phyloP scores from a whole-genome alignment of 2,888 invertebrate genomes.

The Reticulitermes lucifugus region DNA sequence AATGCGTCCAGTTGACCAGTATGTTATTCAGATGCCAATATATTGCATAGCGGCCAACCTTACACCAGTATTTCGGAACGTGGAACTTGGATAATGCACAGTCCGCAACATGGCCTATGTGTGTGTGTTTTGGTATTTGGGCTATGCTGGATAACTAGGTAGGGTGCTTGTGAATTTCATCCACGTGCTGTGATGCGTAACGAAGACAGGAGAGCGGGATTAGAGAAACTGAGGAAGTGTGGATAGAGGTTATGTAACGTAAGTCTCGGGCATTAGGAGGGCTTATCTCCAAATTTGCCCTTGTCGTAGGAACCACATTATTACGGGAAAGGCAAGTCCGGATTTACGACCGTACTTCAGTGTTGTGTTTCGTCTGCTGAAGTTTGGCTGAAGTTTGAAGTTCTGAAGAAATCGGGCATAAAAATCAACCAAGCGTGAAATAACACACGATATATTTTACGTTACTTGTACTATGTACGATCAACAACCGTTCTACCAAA shows the following conservation, averaged over 20 bases:
- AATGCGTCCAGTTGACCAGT: too few relatives aligned
- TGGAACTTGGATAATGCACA: not conserved
- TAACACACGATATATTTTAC: too few relatives aligned
- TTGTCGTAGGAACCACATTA: not conserved
- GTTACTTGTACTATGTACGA: too few relatives aligned
- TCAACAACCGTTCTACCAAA: too few relatives aligned
- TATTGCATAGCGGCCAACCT: not conserved
- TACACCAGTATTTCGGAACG: not conserved
- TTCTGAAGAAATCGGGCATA: not conserved
- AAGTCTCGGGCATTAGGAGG: not conserved
- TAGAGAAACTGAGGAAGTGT: not conserved
- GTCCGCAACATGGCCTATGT: not conserved
- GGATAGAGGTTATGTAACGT: not conserved
- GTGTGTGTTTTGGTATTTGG: not conserved
- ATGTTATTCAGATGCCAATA: too few relatives aligned
- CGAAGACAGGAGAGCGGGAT: conserved; percentile 4
- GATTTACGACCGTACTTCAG: not conserved
- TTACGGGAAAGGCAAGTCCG: not conserved
- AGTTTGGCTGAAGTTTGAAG: not conserved
- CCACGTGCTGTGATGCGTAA: not conserved
- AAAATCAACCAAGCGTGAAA: too few relatives aligned
- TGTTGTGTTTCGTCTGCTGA: not conserved
- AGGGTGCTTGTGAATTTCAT: conserved; percentile 18
- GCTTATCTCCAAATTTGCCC: not conserved
- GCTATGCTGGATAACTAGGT: not conserved